A percentile compares a stretch with the other conserved stretches of the same genome.
Evolutionary conservation across 2,888 invertebrate species (phyloP).

Genomic region (Ennomos erosarius): DNA sequence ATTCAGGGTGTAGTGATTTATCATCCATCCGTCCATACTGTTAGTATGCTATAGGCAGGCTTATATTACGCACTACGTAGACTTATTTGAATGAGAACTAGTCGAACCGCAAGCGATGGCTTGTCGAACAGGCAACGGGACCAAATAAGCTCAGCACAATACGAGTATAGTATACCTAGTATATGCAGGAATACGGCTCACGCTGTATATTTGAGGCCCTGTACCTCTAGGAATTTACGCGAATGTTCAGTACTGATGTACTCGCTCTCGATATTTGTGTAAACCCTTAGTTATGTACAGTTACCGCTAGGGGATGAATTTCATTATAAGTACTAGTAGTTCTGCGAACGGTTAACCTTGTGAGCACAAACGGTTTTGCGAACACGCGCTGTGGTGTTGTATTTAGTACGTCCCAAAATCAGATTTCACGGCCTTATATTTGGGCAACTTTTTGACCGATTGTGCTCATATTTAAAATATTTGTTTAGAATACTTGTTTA

Average conservation of each 20-base stretch:
- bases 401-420: too few relatives aligned
- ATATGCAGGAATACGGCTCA: background rate
- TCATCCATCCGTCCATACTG: slow-evolving; percentile 1
- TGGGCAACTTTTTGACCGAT: too few relatives aligned
- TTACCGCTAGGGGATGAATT: too few relatives aligned
- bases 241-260: background rate
- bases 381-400: too few relatives aligned
- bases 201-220: background rate
- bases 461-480: too few relatives aligned
- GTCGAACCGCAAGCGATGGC: slow-evolving; percentile 58
- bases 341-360: too few relatives aligned
- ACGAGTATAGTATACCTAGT: background rate
- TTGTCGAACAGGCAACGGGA: slow-evolving; percentile 44
- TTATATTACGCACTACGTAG: slow-evolving; percentile 41
- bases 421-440: too few relatives aligned
- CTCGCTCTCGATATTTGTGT: background rate
- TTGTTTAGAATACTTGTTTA: too few relatives aligned
- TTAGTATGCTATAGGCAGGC: background rate
- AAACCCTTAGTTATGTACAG: background rate
- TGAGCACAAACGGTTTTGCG: too few relatives aligned
- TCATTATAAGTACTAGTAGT: too few relatives aligned
- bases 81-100: slow-evolving; percentile 61
- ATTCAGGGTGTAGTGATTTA: too few relatives aligned
- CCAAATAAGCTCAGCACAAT: slow-evolving; percentile 17
- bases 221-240: too few relatives aligned